Base-by-base conservation (phyloP, 1,140 invertebrate species). In the Drosophila rhopaloa region DNA sequence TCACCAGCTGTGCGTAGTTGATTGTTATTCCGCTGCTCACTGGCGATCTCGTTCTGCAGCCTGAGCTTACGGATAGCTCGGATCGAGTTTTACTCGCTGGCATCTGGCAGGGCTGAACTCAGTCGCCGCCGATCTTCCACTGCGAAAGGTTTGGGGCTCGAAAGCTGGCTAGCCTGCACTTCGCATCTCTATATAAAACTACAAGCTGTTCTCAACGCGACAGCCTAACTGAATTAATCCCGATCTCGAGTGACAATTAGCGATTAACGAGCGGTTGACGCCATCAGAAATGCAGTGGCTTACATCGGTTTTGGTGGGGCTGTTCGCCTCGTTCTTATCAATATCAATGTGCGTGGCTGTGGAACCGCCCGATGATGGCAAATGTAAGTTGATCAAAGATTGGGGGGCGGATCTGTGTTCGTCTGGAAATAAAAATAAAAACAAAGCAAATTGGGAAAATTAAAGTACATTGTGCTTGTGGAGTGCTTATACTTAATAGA, bases 301-400 rank as follows among this genome's bases (percentile, higher is more conserved):
- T 41, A 75, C 58, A 62, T 55, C 44, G 27, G 53, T 60, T 40
- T 66, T 58, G 51, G 51, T 56, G 58, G 65, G 47, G 35, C 47
- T 68, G 24, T 56, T 63, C 11, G 67, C 55, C 41, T 46, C 68
- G 47, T 47, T 71, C 74, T 77, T 89, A 89, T 89, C 84, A 81
- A 27, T 59, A 29, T 75, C 77, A 59, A 19, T 61, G 40, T 75
- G 48, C 43, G 38, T 32, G 13, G 73, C 77, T 46, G 19, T 90
- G 65, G 62, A 72, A 19, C 74, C 78, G 16, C 68, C 57, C 29
- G 80, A 91, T 54, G 90, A 91, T 88, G 90, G 90, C 51, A 91
- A 91, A 88, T 80, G 90, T 91, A 91, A 91, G 90, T 90, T 13
- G 13, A 37, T 58, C 46, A 67, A 55, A 35, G 4, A n/a, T 5